Evolutionary conservation across 1,140 invertebrate genomes (phyloP), one percentile per base, ranked within the genome.

Genomic region (Coboldia fuscipes): DNA sequence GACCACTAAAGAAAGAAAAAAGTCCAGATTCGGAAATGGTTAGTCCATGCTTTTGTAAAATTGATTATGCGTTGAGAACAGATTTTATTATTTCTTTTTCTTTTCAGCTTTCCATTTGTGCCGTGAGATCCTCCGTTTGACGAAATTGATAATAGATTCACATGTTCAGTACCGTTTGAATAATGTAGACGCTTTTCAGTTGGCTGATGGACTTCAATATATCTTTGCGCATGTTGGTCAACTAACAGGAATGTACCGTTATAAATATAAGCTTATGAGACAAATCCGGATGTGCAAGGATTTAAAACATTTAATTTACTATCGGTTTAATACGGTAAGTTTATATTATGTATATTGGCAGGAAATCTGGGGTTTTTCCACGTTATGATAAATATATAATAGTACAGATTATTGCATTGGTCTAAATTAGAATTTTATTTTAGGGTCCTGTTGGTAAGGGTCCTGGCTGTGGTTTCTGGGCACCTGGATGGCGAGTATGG

Each of bases 281-380:
- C 96, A 99, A 64, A 97, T 99, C 41, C 62, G 96, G 33, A 99
- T 99, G 94, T 98, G 94, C 64, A 99, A 99, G 57, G 96, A 99
- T 63, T 64, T 99, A 40, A 99, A 99, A 50, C 96, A 99, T 69
- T 63, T 99, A 33, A 94, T 98, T 37, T 99, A 99, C 57, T 99
- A 99, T 61, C 71, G 96, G 38, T 99, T 99, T 57, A 99, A 99
- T 53, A 99, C 96, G 24, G 88, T 88, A 58, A 69, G 67, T 56
- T 39, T 37, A 36, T 37, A 36, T 36, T 29, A 50, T 69, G 66
- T 70, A 64, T 54, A 60, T 59, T 66, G 63, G 63, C 49, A 54
- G 39, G 16, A 20, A 6, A 31, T 30, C 5, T 30, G 27, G 18
- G 10, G 16, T 34, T 20, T 35, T 30, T 37, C 20, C 3, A 22